Base-by-base conservation (phyloP, 2,888 invertebrate species). In the Ichneumon xanthorius region DNA sequence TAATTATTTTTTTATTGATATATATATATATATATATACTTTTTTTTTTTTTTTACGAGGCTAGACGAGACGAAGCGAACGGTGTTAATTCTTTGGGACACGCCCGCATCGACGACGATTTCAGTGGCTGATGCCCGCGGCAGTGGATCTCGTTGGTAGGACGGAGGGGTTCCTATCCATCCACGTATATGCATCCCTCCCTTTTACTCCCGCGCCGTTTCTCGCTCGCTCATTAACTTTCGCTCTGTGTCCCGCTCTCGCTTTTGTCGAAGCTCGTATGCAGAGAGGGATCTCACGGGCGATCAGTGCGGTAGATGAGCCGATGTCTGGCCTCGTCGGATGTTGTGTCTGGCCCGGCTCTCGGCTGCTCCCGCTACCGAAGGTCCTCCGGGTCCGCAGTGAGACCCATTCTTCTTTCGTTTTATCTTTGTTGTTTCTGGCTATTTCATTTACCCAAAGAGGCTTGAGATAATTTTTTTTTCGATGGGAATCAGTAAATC, bases 241-340 rank as follows among this genome's bases (percentile, higher is more conserved):
- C 67, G 61, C 67, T 73, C 61, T 61, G 30, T 72, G 45, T 67
- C 16, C 22, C 26, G 11, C 70, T 61, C 22, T 75, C 70, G 68
- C 48, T 72, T 50, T 76, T 77, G 63, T 75, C 61, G 19, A 63
- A 55, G 50, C 37, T 45, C 4, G 67, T 26, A 53, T 30, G 45
- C 19, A 63, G 82, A 73, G 85, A 85, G 82, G 80, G 85, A 85
- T 85, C 82, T 80, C 80, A 72, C 84, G 76, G 71, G 37, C 80
- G 85, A 82, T 85, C 85, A 85, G 55, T 72, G 72, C 78, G 76
- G 78, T 82, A 82, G 87, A 87, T 87, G 84, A 81, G 85, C 84
- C 81, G 85, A 83, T 84, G 87, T 84, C 85, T 87, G 86, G 85
- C 87, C 85, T 85, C 84, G 82, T 88, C 87, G 88, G 88, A 89